A percentile compares a stretch with the other conserved stretches of the same genome.
phyloP scores from a whole-genome alignment of 2,113 vertebrate species.

The Strix uralensis region DNA sequence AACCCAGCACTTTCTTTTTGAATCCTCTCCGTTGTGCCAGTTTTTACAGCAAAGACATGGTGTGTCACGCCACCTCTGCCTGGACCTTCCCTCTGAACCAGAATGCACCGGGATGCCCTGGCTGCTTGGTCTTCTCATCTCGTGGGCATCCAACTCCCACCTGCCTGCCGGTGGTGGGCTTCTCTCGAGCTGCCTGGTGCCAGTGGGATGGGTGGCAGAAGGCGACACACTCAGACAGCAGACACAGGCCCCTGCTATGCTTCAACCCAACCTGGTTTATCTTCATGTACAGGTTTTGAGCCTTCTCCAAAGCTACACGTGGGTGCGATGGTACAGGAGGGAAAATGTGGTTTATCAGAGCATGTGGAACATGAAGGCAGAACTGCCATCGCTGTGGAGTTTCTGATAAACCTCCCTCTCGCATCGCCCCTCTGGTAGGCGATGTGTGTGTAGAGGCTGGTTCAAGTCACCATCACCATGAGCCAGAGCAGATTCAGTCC shows the following conservation, averaged over 20 bases:
- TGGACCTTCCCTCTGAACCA: not conserved
- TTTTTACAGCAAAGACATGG: rapidly evolving
- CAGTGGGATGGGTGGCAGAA: not conserved
- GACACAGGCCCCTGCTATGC: not conserved
- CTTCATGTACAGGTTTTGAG: not conserved
- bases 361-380: not conserved
- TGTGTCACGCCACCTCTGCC: not conserved
- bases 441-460: rapidly evolving
- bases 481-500: not conserved
- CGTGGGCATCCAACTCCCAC: rapidly evolving
- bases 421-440: rapidly evolving
- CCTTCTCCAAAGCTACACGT: not conserved
- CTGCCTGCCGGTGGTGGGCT: rapidly evolving
- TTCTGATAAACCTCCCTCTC: not conserved
- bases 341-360: not conserved
- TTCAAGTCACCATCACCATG: not conserved
- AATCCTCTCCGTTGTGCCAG: rapidly evolving
- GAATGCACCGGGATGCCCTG: too few relatives aligned
- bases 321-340: not conserved
- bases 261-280: not conserved
- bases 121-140: not conserved
- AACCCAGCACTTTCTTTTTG: rapidly evolving
- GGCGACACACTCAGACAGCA: rapidly evolving
- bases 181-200: not conserved
- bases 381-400: not conserved